Percentiles rank a stretch among this genome's conserved stretches.
Conservation (phyloP, 1,140 invertebrate genomes). For the Macrobrachium nipponense region DNA sequence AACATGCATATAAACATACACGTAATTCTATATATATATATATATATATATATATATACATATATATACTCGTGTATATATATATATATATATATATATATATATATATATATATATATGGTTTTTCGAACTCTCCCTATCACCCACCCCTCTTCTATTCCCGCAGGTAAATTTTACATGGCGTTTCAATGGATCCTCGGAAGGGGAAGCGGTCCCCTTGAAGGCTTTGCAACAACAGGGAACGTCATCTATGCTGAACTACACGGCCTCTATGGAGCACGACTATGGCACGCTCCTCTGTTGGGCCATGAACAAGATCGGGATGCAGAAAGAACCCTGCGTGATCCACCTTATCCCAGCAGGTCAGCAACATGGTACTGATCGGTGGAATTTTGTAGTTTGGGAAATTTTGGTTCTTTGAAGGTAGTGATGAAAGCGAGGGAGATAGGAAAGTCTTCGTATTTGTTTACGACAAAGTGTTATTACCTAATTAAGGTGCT, state of each 20-base stretch:
- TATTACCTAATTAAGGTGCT: no score
- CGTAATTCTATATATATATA: background rate
- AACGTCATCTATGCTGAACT: conserved; percentile 63
- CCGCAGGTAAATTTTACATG: conserved; percentile 73
- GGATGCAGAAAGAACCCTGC: conserved; percentile 64
- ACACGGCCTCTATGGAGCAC: conserved; percentile 45
- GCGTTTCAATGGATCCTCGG: conserved; percentile 80
- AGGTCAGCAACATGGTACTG: conserved; percentile 11
- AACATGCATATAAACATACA: background rate
- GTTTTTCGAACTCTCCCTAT: background rate
- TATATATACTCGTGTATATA: background rate
- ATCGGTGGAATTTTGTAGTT: background rate
- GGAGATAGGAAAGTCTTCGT: no score
- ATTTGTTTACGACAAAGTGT: no score
- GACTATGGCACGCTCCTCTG: conserved; percentile 65
- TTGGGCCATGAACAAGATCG: conserved; percentile 62
- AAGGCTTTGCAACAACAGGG: conserved; percentile 65
- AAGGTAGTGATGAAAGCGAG: background rate
- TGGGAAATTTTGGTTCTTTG: background rate
- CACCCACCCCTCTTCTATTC: background rate
- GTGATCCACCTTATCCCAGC: conserved; percentile 64
- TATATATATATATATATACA: background rate
- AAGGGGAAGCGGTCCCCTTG: conserved; percentile 68
- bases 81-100: conserved; percentile 18
- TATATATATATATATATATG: conserved; percentile 17